Evolutionary conservation across 2,113 vertebrate species (phyloP).

Genomic region (Nothocercus julius): DNA sequence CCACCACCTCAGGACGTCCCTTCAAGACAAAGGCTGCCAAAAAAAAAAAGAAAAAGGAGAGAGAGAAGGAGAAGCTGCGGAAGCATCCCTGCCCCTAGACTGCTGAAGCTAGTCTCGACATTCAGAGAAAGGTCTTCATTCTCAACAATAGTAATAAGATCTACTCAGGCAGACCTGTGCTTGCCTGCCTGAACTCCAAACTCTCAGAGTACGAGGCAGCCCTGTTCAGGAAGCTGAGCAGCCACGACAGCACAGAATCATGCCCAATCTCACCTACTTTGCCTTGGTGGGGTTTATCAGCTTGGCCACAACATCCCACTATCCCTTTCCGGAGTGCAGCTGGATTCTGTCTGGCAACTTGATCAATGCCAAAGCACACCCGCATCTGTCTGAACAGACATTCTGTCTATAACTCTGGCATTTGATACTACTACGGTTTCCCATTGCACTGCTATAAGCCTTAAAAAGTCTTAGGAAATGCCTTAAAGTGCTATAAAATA

Average conservation of each 20-base stretch:
- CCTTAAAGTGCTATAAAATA: too few relatives aligned
- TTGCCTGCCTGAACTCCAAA: neutral
- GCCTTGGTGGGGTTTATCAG: neutral
- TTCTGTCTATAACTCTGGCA: neutral
- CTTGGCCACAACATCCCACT: neutral
- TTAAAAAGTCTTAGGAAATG: neutral
- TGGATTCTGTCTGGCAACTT: neutral
- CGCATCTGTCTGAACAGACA: neutral
- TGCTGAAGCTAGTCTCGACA: neutral
- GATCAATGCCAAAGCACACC: neutral
- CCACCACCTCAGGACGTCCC: neutral
- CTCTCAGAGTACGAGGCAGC: neutral
- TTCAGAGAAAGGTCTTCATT: neutral
- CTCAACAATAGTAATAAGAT: neutral
- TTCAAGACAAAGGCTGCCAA: neutral
- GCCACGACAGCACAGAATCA: neutral
- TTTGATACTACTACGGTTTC: neutral
- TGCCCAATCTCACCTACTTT: neutral
- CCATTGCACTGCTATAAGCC: neutral
- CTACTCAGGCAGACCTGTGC: neutral
- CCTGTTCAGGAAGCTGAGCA: rapidly evolving
- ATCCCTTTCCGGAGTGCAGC: neutral
- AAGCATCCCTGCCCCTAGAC: neutral
- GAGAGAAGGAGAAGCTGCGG: neutral
- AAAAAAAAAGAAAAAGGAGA: neutral